Conservation (phyloP, 53 echinoderm and acorn worm species). For the Luidia sarsii region DNA sequence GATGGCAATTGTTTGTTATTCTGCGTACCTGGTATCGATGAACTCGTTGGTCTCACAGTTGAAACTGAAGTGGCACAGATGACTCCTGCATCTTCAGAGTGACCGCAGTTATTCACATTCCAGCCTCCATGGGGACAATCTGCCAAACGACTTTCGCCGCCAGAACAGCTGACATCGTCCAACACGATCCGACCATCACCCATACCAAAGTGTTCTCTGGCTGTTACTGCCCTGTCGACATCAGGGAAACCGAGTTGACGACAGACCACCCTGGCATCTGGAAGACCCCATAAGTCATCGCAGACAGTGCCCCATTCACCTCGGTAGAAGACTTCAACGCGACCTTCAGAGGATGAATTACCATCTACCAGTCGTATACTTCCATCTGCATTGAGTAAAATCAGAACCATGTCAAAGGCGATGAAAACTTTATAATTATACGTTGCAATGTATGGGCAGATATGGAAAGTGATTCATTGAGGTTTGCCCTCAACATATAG, state of each 20-base stretch:
- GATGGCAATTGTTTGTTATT: not conserved
- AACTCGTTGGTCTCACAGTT: not conserved
- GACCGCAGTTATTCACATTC: conserved; percentile 28
- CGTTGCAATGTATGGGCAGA: too few relatives aligned
- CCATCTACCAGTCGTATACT: conserved; percentile 9
- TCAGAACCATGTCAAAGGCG: not conserved
- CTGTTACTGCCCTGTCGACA: not conserved
- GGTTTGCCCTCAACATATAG: too few relatives aligned
- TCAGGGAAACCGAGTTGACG: conserved; percentile 23
- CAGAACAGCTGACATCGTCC: conserved; percentile 29
- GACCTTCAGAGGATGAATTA: not conserved
- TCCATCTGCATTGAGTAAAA: not conserved
- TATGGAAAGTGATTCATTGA: too few relatives aligned
- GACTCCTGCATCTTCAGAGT: conserved; percentile 35
- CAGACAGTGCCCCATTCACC: not conserved
- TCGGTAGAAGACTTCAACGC: conserved; percentile 24
- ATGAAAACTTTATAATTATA: too few relatives aligned
- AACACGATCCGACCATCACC: conserved; percentile 8
- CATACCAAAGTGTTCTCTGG: not conserved
- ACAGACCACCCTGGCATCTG: conserved; percentile 46
- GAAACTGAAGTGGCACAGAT: conserved; percentile 1
- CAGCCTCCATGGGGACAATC: conserved; percentile 29
- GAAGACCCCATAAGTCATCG: not conserved
- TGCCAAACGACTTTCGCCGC: not conserved
- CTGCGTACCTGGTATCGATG: not conserved